These are phyloP conservation scores for Dysmachus trigonus DNA, from an alignment of 2,888 invertebrate genomes.

Conservation along the genomic window DNA sequence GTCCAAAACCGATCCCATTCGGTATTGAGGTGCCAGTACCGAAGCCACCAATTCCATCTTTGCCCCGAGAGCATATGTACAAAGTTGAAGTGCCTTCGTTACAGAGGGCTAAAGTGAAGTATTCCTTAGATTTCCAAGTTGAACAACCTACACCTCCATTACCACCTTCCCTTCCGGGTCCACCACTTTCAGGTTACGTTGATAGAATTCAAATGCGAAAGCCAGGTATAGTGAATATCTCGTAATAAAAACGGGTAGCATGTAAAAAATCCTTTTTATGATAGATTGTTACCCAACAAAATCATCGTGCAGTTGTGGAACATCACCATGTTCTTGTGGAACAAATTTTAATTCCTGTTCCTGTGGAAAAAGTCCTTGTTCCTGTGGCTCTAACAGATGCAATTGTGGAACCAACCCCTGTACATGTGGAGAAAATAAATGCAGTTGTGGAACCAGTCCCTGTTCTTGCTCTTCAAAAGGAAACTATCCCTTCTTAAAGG, in stretches of 20 bases:
- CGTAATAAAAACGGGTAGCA: neutral
- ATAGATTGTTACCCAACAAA: slow-evolving; percentile 4
- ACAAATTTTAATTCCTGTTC: neutral
- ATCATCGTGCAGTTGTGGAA: neutral
- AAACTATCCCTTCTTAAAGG: neutral
- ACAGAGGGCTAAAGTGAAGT: slow-evolving; percentile 53
- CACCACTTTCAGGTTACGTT: slow-evolving; percentile 56
- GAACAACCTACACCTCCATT: slow-evolving; percentile 57
- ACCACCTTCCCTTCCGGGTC: slow-evolving; percentile 47
- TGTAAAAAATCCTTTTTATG: neutral
- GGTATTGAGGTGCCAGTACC: slow-evolving; percentile 56
- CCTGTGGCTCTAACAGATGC: neutral
- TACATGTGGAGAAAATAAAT: neutral
- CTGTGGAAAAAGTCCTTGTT: neutral
- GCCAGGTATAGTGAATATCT: slow-evolving; percentile 53
- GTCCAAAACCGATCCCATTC: slow-evolving; percentile 56
- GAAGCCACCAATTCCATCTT: slow-evolving; percentile 49
- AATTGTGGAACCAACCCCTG: neutral
- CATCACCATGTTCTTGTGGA: neutral
- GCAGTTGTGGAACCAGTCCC: neutral
- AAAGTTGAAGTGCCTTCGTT: slow-evolving; percentile 56
- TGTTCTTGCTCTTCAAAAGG: neutral
- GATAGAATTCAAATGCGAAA: slow-evolving; percentile 56
- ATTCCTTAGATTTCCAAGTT: slow-evolving; percentile 58
- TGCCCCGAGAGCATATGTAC: slow-evolving; percentile 55